A percentile compares a stretch with the other conserved stretches of the same genome.
Conservation (phyloP, 2,888 invertebrate genomes). For the Pharmacophagus antenor region DNA sequence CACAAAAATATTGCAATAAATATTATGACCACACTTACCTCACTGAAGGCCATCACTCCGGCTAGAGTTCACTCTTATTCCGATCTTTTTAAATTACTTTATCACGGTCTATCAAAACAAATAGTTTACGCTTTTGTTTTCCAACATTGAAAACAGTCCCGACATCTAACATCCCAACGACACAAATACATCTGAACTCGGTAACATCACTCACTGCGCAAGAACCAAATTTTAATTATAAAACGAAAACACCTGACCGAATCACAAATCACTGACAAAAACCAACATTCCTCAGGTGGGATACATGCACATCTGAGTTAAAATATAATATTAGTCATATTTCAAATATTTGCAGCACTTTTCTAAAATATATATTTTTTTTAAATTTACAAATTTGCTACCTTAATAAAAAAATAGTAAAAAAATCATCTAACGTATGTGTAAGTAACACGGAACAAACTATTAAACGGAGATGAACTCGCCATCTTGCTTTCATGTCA, state of each 20-base stretch:
- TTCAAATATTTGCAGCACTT: constrained; percentile 53
- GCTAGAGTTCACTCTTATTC: constrained; percentile 79
- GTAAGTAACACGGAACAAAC: constrained; percentile 70
- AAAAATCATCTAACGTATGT: constrained; percentile 63
- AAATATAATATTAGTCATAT: constrained; percentile 41
- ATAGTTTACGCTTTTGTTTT: constrained; percentile 78
- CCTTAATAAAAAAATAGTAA: constrained; percentile 62
- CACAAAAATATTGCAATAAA: constrained; percentile 31
- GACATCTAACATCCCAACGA: constrained; percentile 77
- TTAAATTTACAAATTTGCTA: constrained; percentile 46
- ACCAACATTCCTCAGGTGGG: constrained; percentile 85
- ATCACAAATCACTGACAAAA: constrained; percentile 83
- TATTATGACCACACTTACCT: constrained; percentile 78
- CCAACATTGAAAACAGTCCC: constrained; percentile 79
- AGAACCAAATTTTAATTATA: constrained; percentile 77
- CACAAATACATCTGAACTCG: constrained; percentile 78
- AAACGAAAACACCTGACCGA: constrained; percentile 82
- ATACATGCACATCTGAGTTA: constrained; percentile 66
- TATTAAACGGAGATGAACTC: constrained; percentile 78
- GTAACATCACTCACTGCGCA: constrained; percentile 79
- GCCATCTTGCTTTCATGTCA: constrained; percentile 80
- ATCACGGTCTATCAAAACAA: constrained; percentile 77
- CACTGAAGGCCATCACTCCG: constrained; percentile 89
- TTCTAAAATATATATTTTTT: constrained; percentile 35
- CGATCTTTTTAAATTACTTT: constrained; percentile 75